phyloP scores from a whole-genome alignment of 1,140 invertebrate species.

The Drosophila pectinifera region DNA sequence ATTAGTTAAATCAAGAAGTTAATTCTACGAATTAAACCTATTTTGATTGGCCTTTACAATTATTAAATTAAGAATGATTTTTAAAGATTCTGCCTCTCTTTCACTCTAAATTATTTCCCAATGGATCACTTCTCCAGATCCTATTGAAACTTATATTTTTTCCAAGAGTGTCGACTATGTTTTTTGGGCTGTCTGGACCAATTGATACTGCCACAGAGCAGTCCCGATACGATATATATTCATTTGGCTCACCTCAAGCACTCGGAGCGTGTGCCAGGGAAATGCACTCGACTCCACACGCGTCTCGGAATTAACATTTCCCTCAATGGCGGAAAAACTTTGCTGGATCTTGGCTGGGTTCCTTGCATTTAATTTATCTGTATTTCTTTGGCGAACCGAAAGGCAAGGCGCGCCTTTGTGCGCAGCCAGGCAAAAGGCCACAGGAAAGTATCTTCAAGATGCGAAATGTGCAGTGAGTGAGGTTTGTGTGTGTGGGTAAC shows the following conservation, averaged over 20 bases:
- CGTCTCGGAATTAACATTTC: conserved; percentile 55
- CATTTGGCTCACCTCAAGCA: conserved; percentile 60
- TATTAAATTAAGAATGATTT: not conserved
- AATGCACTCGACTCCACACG: conserved; percentile 32
- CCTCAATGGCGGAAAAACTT: conserved; percentile 41
- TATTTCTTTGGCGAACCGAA: conserved; percentile 43
- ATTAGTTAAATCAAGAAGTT: not conserved
- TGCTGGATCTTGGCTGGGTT: conserved; percentile 17
- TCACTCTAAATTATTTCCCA: too few relatives aligned
- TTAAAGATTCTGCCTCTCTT: not conserved
- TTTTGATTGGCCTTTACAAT: not conserved
- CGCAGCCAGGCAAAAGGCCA: conserved; percentile 48
- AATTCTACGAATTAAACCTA: not conserved
- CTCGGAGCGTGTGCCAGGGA: conserved; percentile 53
- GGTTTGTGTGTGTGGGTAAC: not conserved
- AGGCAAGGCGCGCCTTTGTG: conserved; percentile 44
- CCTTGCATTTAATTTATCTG: conserved; percentile 70
- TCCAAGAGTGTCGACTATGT: conserved; percentile 8
- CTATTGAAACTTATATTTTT: not conserved
- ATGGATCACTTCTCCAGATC: not conserved
- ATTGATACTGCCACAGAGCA: conserved; percentile 56
- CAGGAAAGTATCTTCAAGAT: conserved; percentile 55
- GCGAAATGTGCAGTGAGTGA: conserved; percentile 8
- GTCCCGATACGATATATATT: conserved; percentile 32
- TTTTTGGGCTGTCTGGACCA: conserved; percentile 58